Conservation (phyloP, 64 coral and sea anemone species). For the Pocillopora verrucosa region DNA sequence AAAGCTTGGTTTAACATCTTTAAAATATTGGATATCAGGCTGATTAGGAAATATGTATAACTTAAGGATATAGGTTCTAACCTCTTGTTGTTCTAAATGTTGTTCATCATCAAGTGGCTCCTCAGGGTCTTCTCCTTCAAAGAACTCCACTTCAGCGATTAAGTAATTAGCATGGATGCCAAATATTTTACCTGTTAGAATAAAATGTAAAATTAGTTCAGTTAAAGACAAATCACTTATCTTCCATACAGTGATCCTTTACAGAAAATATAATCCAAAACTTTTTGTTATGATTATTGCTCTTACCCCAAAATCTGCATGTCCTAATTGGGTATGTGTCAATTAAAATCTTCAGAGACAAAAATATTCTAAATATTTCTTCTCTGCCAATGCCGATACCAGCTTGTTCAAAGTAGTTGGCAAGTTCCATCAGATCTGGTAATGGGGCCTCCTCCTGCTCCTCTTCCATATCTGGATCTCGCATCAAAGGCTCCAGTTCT, state of each 20-base stretch:
- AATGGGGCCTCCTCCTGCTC: conserved; percentile 84
- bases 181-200: conserved; percentile 84
- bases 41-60: not conserved
- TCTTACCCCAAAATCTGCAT: conserved; percentile 98
- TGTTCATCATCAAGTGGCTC: conserved; percentile 51
- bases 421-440: conserved; percentile 96
- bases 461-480: conserved; percentile 88
- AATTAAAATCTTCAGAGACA: conserved; percentile 91
- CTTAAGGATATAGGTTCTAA: not conserved
- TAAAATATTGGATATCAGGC: no score
- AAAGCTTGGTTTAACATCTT: not conserved
- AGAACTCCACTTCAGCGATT: conserved; percentile 93
- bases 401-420: conserved; percentile 96
- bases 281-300: not conserved
- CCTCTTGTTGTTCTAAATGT: conserved; percentile 52
- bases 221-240: not conserved
- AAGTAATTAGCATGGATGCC: conserved; percentile 90
- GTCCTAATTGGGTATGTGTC: conserved; percentile 85
- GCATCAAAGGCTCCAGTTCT: conserved; percentile 42
- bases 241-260: no score
- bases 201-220: not conserved
- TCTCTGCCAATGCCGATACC: conserved; percentile 86
- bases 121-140: conserved; percentile 92
- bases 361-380: conserved; percentile 92
- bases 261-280: not conserved